Evolutionary conservation across 1,140 invertebrate species (phyloP).

Genomic region (Zelostemma sp.): DNA sequence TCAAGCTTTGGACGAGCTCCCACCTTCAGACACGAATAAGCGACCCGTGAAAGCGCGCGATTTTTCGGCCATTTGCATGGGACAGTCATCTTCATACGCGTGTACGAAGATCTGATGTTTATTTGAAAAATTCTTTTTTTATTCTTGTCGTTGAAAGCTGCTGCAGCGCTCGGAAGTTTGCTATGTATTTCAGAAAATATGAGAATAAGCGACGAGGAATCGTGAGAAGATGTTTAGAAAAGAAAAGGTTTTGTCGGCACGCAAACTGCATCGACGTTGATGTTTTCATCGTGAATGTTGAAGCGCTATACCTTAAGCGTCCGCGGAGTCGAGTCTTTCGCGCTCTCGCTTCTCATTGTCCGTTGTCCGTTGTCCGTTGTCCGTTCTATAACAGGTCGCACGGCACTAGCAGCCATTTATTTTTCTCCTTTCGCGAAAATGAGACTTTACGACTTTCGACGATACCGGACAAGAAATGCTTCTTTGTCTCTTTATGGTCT

Average conservation of each 20-base stretch:
- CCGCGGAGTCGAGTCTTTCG: slow-evolving; percentile 10
- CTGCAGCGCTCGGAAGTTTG: too few relatives aligned
- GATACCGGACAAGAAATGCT: slow-evolving; percentile 52
- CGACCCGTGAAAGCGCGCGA: slow-evolving; percentile 40
- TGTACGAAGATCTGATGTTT: slow-evolving; percentile 16
- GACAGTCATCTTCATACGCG: too few relatives aligned
- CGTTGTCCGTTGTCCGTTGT: too few relatives aligned
- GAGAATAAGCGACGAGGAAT: neutral
- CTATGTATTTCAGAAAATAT: too few relatives aligned
- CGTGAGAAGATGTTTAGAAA: neutral
- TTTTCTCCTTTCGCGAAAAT: slow-evolving; percentile 63
- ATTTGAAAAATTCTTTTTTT: neutral
- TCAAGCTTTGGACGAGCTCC: slow-evolving; percentile 47
- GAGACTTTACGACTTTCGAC: slow-evolving; percentile 64
- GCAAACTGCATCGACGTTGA: too few relatives aligned
- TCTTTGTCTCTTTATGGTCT: slow-evolving; percentile 70
- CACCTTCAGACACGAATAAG: slow-evolving; percentile 29
- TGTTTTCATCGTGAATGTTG: too few relatives aligned
- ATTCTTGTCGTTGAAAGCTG: too few relatives aligned
- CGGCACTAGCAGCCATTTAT: slow-evolving; percentile 27
- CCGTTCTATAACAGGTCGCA: too few relatives aligned
- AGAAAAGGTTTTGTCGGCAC: neutral
- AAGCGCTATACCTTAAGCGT: too few relatives aligned
- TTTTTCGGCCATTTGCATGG: slow-evolving; percentile 32
- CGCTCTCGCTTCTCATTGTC: slow-evolving; percentile 14